phyloP scores from a whole-genome alignment of 2,113 vertebrate species.

The Phoxinus phoxinus region DNA sequence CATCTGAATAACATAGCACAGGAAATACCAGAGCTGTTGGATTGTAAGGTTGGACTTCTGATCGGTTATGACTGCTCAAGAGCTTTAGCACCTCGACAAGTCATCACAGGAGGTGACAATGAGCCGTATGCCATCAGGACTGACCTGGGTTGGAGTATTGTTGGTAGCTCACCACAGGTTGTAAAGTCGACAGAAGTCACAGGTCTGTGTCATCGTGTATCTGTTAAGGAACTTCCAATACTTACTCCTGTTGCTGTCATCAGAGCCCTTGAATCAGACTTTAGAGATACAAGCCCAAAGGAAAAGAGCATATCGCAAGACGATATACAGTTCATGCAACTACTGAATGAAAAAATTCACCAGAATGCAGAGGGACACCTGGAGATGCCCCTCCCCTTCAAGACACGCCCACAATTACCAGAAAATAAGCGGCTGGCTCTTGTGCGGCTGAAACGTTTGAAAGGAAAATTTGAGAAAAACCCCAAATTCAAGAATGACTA shows the following conservation, averaged over 20 bases:
- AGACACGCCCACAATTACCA: slow-evolving; percentile 13
- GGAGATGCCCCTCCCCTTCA: slow-evolving; percentile 48
- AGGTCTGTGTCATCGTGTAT: slow-evolving; percentile 44
- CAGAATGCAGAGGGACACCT: slow-evolving; percentile 47
- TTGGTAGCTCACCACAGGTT: not conserved
- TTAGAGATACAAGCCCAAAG: slow-evolving; percentile 22
- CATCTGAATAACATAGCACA: slow-evolving; percentile 33
- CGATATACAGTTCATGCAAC: slow-evolving; percentile 40
- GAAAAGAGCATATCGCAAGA: slow-evolving; percentile 57
- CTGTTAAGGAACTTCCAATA: slow-evolving; percentile 49
- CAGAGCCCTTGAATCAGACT: slow-evolving; percentile 46
- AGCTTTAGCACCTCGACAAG: too few relatives aligned
- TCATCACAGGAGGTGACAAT: slow-evolving; percentile 45
- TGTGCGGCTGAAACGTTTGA: slow-evolving; percentile 13
- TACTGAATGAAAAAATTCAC: slow-evolving; percentile 10
- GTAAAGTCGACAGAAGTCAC: slow-evolving; percentile 25
- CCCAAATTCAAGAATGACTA: slow-evolving; percentile 40
- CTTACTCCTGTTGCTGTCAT: slow-evolving; percentile 53
- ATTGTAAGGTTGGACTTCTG: slow-evolving; percentile 35
- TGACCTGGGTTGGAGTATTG: slow-evolving; percentile 53
- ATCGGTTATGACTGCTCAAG: slow-evolving; percentile 54
- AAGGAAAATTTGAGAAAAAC: slow-evolving; percentile 38
- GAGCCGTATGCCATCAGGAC: slow-evolving; percentile 48
- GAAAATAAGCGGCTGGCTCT: slow-evolving; percentile 41
- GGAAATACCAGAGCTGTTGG: slow-evolving; percentile 37